phyloP scores from a whole-genome alignment of 1,140 invertebrate species.

The Tribolium castaneum region DNA sequence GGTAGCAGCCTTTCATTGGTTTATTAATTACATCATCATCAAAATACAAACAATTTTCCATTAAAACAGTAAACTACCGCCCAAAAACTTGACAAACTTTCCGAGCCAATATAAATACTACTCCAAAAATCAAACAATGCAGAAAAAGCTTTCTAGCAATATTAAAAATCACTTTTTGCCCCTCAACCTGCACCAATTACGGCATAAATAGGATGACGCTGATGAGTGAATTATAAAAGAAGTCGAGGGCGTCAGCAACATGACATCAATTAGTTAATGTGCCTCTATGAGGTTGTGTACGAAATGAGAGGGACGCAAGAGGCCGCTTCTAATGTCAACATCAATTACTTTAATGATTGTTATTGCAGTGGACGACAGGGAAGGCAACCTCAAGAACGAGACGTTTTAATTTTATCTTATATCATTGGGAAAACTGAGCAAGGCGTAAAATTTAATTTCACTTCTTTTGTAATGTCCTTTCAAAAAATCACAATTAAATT shows the following conservation, averaged over 20 bases:
- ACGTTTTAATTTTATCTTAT: constrained; percentile 34
- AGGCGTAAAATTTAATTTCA: constrained; percentile 7
- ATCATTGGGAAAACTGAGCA: constrained; percentile 27
- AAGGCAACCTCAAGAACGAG: constrained; percentile 4
- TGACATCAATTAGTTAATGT: constrained; percentile 33
- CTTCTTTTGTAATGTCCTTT: neutral
- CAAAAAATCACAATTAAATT: no score
- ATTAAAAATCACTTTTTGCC: neutral
- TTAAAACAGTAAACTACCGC: neutral
- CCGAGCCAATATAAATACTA: no score
- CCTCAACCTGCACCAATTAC: neutral
- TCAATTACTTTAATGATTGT: constrained; percentile 58
- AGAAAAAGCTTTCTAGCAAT: no score
- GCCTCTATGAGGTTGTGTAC: constrained; percentile 2
- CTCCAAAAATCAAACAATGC: no score
- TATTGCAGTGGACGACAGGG: constrained; percentile 45
- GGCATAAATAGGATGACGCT: neutral
- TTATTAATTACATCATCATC: neutral
- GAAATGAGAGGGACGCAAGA: constrained; percentile 37
- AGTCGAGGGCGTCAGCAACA: neutral
- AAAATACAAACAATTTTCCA: neutral
- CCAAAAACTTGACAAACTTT: no score
- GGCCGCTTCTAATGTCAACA: constrained; percentile 50
- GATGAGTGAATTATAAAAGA: neutral
- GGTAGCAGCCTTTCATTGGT: neutral